Conservation (phyloP, 37 sponge, comb jelly and placozoan genomes). For the Diacarnus erythraeanus region DNA sequence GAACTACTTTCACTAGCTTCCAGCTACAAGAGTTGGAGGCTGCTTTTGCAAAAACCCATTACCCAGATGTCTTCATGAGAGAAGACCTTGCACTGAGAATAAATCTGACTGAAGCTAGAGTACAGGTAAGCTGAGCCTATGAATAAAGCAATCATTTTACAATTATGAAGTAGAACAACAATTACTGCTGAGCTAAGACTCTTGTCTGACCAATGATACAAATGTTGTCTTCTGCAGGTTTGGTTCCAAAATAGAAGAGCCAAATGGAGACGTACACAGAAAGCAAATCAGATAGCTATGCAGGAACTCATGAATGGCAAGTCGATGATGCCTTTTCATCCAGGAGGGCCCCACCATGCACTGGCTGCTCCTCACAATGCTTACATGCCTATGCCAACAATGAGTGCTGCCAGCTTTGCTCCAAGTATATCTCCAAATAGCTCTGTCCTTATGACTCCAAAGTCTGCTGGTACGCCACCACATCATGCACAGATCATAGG, state of each 20-base stretch:
- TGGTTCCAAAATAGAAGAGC: constrained; percentile 89
- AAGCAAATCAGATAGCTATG: constrained; percentile 83
- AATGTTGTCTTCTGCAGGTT: constrained; percentile 41
- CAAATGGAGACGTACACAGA: constrained; percentile 85
- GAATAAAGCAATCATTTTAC: neutral
- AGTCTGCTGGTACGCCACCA: constrained; percentile 73
- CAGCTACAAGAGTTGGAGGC: constrained; percentile 90
- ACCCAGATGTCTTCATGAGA: constrained; percentile 94
- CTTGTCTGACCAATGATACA: neutral
- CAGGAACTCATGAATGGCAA: constrained; percentile 72
- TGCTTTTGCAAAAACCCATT: constrained; percentile 90
- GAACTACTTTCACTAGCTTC: constrained; percentile 92
- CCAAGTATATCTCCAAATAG: constrained; percentile 64
- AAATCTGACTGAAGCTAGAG: constrained; percentile 89
- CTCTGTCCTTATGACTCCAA: constrained; percentile 84
- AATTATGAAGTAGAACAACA: neutral
- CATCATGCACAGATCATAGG: neutral
- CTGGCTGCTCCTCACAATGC: constrained; percentile 40
- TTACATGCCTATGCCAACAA: constrained; percentile 48
- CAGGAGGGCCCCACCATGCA: constrained; percentile 56
- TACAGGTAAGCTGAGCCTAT: constrained; percentile 70
- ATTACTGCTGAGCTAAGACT: no score
- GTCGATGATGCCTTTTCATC: constrained; percentile 35
- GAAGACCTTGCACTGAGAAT: constrained; percentile 90
- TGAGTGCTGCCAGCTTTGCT: constrained; percentile 31